These are phyloP conservation scores for Temnothorax rugatulus DNA, from an alignment of 2,888 invertebrate genomes.

Conservation along the genomic window DNA sequence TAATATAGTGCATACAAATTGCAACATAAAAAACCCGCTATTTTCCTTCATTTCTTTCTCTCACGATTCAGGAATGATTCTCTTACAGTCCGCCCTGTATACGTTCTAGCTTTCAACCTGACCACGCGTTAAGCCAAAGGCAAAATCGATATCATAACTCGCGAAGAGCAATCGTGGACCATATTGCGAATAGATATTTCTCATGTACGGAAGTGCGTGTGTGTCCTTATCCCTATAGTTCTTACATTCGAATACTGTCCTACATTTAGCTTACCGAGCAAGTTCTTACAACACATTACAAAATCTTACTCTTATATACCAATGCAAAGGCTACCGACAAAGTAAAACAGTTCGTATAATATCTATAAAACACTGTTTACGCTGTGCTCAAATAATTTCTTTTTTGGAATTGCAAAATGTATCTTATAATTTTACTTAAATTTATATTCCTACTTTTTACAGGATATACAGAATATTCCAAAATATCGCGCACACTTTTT, in stretches of 20 bases:
- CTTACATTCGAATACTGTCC: not conserved
- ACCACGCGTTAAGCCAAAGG: slow-evolving; percentile 70
- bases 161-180: slow-evolving; percentile 62
- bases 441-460: not conserved
- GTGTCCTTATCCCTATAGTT: not conserved
- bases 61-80: slow-evolving; percentile 19
- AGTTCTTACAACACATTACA: not conserved
- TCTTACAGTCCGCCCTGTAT: slow-evolving; percentile 61
- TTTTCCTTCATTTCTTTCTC: slow-evolving; percentile 1
- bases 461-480: not conserved
- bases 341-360: not conserved
- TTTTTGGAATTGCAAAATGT: not conserved
- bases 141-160: slow-evolving; percentile 77
- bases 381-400: not conserved
- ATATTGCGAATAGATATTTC: slow-evolving; percentile 67
- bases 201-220: slow-evolving; percentile 8
- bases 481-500: too few species aligned
- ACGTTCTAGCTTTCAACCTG: slow-evolving; percentile 69
- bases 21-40: not conserved
- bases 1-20: not conserved
- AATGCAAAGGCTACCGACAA: not conserved
- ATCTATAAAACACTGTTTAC: not conserved
- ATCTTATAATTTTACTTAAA: not conserved
- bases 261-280: slow-evolving; percentile 1
- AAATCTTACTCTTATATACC: not conserved